phyloP scores from a whole-genome alignment of 2,797 vertebrate species.

The Bryconaethiops microstoma region DNA sequence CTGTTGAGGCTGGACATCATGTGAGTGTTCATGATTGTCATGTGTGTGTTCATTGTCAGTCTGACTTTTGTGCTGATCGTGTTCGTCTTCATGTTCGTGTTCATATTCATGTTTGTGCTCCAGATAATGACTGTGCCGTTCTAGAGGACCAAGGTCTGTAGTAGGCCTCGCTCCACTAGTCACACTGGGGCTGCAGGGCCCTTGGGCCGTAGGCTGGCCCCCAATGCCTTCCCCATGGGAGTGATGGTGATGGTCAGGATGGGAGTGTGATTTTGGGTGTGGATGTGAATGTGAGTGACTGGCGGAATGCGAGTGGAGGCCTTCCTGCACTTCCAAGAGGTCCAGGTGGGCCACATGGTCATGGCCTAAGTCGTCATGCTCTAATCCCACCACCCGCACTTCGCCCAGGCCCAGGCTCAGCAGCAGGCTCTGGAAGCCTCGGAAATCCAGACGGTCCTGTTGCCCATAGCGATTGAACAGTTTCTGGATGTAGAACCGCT shows the following conservation, averaged over 20 bases:
- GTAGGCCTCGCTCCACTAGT: conserved; percentile 31
- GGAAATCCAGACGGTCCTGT: conserved; percentile 87
- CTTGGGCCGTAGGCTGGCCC: not conserved
- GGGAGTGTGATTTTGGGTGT: conserved; percentile 48
- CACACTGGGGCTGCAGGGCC: conserved; percentile 37
- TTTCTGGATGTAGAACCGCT: conserved; percentile 92
- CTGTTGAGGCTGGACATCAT: conserved; percentile 59
- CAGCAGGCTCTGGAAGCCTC: conserved; percentile 91
- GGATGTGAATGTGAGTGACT: conserved; percentile 58
- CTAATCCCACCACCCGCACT: conserved; percentile 86
- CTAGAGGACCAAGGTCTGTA: conserved; percentile 24
- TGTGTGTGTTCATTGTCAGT: conserved; percentile 48
- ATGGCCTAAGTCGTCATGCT: conserved; percentile 92
- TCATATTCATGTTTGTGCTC: conserved; percentile 16
- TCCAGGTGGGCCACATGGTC: conserved; percentile 94
- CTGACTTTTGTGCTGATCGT: conserved; percentile 59
- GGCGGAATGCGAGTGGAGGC: conserved; percentile 82
- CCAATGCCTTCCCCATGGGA: conserved; percentile 50
- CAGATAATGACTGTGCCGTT: conserved; percentile 61
- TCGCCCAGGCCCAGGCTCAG: conserved; percentile 91
- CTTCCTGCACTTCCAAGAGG: conserved; percentile 86
- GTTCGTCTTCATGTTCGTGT: conserved; percentile 60
- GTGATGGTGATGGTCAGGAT: conserved; percentile 65
- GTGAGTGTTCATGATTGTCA: conserved; percentile 28
- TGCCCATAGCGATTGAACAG: conserved; percentile 91